Conservation (phyloP, 2,113 vertebrate species). For the Neolamprologus fasciatus region DNA sequence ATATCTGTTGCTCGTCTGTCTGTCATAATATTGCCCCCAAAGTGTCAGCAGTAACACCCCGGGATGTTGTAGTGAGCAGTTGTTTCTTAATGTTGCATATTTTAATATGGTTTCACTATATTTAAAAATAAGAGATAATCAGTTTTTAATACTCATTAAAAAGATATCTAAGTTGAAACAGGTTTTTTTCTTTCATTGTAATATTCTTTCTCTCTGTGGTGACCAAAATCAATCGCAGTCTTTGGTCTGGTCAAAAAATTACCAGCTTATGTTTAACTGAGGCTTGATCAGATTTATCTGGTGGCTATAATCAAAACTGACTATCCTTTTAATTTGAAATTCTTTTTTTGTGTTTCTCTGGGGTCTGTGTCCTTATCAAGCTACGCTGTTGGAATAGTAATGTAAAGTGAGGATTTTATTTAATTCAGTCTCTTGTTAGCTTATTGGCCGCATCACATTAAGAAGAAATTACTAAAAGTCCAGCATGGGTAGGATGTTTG, state of each 20-base stretch:
- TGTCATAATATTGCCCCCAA: background rate
- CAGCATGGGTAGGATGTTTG: background rate
- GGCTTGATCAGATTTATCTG: background rate
- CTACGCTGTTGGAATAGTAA: background rate
- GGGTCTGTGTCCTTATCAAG: background rate
- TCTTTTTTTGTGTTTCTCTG: background rate
- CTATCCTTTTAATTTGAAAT: background rate
- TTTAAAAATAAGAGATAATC: background rate
- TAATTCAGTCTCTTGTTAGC: background rate
- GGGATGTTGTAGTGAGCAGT: background rate
- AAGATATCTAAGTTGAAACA: background rate
- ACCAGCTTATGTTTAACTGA: background rate
- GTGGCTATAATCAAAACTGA: background rate
- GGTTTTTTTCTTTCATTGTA: background rate
- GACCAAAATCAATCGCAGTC: background rate
- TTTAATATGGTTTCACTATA: background rate
- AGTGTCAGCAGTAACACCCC: background rate
- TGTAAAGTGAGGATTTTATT: background rate
- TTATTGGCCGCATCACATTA: background rate
- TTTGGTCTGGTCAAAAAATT: background rate
- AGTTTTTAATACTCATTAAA: background rate
- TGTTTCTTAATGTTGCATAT: background rate
- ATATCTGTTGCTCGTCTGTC: background rate
- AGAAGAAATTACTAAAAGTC: background rate
- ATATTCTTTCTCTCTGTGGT: background rate